A percentile compares a stretch with the other conserved stretches of the same genome.
phyloP scores from a whole-genome alignment of 2,113 vertebrate genomes.

The Silurus asotus region DNA sequence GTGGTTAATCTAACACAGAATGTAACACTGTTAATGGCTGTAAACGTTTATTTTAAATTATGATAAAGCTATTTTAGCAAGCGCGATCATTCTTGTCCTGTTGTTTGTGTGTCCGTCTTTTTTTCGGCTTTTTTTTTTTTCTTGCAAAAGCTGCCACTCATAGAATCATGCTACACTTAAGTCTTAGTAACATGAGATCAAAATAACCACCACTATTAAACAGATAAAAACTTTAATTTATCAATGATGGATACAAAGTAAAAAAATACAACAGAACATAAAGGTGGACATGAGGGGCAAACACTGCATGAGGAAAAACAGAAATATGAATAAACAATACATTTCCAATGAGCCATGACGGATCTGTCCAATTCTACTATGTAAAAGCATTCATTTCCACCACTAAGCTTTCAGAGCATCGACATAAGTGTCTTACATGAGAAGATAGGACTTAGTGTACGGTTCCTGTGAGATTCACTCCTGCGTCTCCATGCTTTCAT shows the following conservation, averaged over 20 bases:
- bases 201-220: slow-evolving; percentile 4
- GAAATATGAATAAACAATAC: not conserved
- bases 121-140: not conserved
- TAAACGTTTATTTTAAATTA: slow-evolving; percentile 78
- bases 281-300: not conserved
- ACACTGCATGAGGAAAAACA: not conserved
- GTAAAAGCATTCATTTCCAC: not conserved
- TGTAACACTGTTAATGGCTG: slow-evolving; percentile 77
- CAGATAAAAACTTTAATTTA: slow-evolving; percentile 44
- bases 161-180: not conserved
- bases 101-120: slow-evolving; percentile 52
- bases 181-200: not conserved
- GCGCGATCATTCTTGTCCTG: slow-evolving; percentile 61
- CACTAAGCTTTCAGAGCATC: not conserved
- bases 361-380: not conserved
- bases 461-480: slow-evolving; percentile 71
- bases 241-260: slow-evolving; percentile 9
- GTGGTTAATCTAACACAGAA: slow-evolving; percentile 78
- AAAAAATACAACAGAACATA: slow-evolving; percentile 1
- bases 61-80: slow-evolving; percentile 84
- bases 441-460: not conserved
- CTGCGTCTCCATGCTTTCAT: slow-evolving; percentile 92
- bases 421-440: not conserved
- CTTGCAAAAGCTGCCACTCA: not conserved
- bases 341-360: not conserved